phyloP scores from a whole-genome alignment of 1,140 invertebrate species.

The Leptinotarsa undecemlineata region DNA sequence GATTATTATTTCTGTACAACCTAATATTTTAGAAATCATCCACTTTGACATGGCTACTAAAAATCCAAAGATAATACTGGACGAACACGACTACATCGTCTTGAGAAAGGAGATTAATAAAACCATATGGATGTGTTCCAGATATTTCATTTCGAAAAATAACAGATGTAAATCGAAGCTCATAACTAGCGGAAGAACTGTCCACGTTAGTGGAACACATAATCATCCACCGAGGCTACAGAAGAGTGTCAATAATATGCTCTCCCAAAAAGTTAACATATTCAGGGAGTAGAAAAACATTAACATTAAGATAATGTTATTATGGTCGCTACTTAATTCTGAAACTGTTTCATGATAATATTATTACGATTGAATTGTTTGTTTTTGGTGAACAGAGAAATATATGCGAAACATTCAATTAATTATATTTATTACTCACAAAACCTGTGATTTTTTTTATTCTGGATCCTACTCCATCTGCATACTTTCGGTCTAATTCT shows the following conservation, averaged over 20 bases:
- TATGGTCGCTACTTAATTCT: too few relatives aligned
- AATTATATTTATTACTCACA: too few relatives aligned
- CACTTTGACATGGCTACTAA: slow-evolving; percentile 45
- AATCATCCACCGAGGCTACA: slow-evolving; percentile 38
- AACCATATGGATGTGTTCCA: slow-evolving; percentile 44
- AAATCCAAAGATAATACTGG: slow-evolving; percentile 46
- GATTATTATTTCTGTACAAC: background rate
- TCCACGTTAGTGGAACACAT: slow-evolving; percentile 39
- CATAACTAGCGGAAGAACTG: slow-evolving; percentile 39
- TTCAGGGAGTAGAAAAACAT: slow-evolving; percentile 26
- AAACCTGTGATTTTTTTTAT: too few relatives aligned
- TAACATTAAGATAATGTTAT: background rate
- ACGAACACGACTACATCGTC: slow-evolving; percentile 44
- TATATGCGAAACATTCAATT: too few relatives aligned
- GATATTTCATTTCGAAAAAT: slow-evolving; percentile 42
- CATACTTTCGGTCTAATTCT: too few relatives aligned
- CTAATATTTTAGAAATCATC: slow-evolving; percentile 40
- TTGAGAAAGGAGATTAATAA: slow-evolving; percentile 38
- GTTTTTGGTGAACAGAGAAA: too few relatives aligned
- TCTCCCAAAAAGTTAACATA: slow-evolving; percentile 40
- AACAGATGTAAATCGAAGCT: slow-evolving; percentile 46
- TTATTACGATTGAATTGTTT: too few relatives aligned
- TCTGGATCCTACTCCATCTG: too few relatives aligned
- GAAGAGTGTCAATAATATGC: slow-evolving; percentile 37
- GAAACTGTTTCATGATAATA: too few relatives aligned